Base-by-base conservation (phyloP, 1,140 invertebrate genomes). In the Choristoneura fumiferana region DNA sequence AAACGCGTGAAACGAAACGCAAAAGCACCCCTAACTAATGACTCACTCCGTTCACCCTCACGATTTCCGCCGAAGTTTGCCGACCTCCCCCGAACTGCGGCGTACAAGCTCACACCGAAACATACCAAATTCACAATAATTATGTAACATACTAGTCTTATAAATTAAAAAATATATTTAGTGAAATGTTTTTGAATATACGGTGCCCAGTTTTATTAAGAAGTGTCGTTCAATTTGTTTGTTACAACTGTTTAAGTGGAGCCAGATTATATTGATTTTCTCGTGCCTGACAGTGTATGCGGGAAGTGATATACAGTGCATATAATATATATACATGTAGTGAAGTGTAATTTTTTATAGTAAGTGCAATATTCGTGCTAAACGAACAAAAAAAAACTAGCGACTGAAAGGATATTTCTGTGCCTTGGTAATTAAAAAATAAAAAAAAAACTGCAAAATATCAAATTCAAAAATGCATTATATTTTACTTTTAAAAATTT, bases 241-340 rank as follows among this genome's bases (percentile, higher is more conserved):
- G n/a, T 10, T 33, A 54, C 5, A 54, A 12, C 9, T n/a, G 17
- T 29, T 17, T 15, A 13, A 35, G 52, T 54, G 34, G 35, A 34
- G 35, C 29, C 34, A 36, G 34, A 67, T 22, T 68, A 73, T 87
- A 87, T 87, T 76, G 84, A 87, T 87, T 87, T 87, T 87, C 71
- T 60, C 54, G 65, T 81, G 80, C 79, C 78, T 75, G 76, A 65
- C 66, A 62, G 58, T 75, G 65, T 64, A 73, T 81, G 76, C 81
- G 76, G 81, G 73, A 52, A 52, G 68, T 71, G 60, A 34, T 54
- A 35, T 54, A 35, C 65, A 69, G 76, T 81, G 78, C 79, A 36
- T 13, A 35, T 83, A 29, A 76, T 85, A 78, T 75, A 71, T 75
- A 73, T 63, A 69, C 66, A 67, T 74, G 63, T 69, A 71, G 69